phyloP scores from a whole-genome alignment of 2,797 vertebrate genomes.

The Poeciliopsis gracilis region DNA sequence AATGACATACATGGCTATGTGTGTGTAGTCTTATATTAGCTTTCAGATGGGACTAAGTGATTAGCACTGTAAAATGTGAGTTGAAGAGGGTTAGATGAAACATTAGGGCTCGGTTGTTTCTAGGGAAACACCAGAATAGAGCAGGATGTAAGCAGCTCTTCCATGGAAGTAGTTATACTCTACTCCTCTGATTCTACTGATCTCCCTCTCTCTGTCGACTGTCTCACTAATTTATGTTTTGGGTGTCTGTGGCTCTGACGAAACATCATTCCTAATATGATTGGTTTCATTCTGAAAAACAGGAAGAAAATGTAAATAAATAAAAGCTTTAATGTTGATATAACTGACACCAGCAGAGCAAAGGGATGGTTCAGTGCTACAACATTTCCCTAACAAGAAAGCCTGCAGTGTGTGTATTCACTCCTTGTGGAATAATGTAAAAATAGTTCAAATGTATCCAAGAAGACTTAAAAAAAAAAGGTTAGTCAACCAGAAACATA shows the following conservation, averaged over 20 bases:
- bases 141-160: constrained; percentile 22
- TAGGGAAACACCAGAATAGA: constrained; percentile 37
- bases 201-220: background rate
- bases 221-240: constrained; percentile 20
- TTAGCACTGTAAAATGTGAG: constrained; percentile 21
- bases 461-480: background rate
- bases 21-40: constrained; percentile 1
- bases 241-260: constrained; percentile 30
- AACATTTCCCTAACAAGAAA: background rate
- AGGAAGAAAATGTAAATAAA: constrained; percentile 15
- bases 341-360: background rate
- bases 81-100: constrained; percentile 14
- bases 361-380: background rate
- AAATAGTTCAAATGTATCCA: background rate
- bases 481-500: background rate
- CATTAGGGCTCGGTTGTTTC: constrained; percentile 29
- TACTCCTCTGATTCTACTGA: constrained; percentile 14
- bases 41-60: constrained; percentile 1
- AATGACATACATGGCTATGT: too few species aligned
- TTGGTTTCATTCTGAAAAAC: constrained; percentile 11
- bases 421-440: background rate
- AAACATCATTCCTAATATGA: constrained; percentile 35
- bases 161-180: constrained; percentile 13
- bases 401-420: background rate
- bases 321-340: constrained; percentile 18